These are phyloP conservation scores for Diaprepes abbreviatus DNA, from an alignment of 2,888 invertebrate species.

Conservation along the genomic window DNA sequence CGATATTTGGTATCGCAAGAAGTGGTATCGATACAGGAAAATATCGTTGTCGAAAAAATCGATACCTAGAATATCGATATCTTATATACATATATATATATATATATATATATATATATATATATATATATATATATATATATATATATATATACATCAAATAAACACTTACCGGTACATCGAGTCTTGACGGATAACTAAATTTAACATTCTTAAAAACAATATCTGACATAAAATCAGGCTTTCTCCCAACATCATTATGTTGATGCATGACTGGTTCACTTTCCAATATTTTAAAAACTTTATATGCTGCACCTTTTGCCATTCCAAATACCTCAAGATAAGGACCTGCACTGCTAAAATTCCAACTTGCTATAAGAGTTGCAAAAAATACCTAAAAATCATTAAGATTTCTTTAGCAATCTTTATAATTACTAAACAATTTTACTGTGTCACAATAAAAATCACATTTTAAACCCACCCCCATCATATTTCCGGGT, in stretches of 20 bases:
- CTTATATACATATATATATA: no score
- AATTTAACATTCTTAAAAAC: slow-evolving; percentile 80
- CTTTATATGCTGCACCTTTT: slow-evolving; percentile 81
- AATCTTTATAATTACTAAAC: no score
- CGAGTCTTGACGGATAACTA: slow-evolving; percentile 82
- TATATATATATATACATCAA: neutral
- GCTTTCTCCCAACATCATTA: slow-evolving; percentile 72
- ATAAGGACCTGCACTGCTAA: slow-evolving; percentile 85
- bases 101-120: no score
- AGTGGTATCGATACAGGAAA: no score
- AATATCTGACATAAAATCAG: slow-evolving; percentile 75
- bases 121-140: no score
- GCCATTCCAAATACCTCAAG: slow-evolving; percentile 84
- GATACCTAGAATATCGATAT: no score
- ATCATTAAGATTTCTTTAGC: neutral
- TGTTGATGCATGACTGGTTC: slow-evolving; percentile 80
- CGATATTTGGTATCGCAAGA: no score
- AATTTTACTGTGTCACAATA: no score
- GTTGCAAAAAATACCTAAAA: slow-evolving; percentile 83
- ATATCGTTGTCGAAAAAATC: no score
- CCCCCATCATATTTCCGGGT: slow-evolving; percentile 79
- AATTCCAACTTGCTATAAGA: slow-evolving; percentile 78
- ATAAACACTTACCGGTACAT: slow-evolving; percentile 73
- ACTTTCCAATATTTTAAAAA: slow-evolving; percentile 82
- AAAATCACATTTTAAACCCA: no score